Percentiles rank a stretch among this genome's conserved stretches.
Evolutionary conservation across 2,113 vertebrate species (phyloP).

Genomic region (Solea senegalensis): DNA sequence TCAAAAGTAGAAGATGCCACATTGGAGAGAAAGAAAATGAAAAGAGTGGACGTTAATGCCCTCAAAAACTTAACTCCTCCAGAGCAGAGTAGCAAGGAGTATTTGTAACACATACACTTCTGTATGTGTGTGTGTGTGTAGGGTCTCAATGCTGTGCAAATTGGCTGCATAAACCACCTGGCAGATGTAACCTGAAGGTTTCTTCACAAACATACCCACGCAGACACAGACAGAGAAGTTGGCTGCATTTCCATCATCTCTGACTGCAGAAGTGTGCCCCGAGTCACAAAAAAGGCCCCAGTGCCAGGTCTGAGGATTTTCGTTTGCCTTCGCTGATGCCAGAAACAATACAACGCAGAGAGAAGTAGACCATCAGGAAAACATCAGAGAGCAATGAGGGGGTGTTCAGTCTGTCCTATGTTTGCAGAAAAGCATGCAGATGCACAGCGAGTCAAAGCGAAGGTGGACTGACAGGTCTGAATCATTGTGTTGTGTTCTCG

Average conservation of each 20-base stretch:
- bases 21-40: neutral
- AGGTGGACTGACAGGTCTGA: conserved; percentile 15
- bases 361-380: conserved; percentile 46
- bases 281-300: conserved; percentile 29
- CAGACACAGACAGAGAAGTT: conserved; percentile 30
- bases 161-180: conserved; percentile 51
- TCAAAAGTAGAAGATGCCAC: conserved; percentile 28
- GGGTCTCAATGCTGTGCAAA: neutral
- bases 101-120: conserved; percentile 37
- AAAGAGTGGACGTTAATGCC: neutral
- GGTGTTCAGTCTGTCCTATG: conserved; percentile 41
- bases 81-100: conserved; percentile 26
- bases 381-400: conserved; percentile 35
- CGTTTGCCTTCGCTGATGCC: conserved; percentile 25
- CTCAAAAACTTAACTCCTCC: conserved; percentile 17
- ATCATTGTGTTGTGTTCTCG: conserved; percentile 9
- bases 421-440: conserved; percentile 42
- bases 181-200: conserved; percentile 65
- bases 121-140: conserved; percentile 13
- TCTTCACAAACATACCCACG: conserved; percentile 38
- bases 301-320: conserved; percentile 13
- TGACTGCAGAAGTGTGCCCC: conserved; percentile 27
- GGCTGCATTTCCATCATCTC: conserved; percentile 53
- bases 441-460: conserved; percentile 16
- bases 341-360: conserved; percentile 36